These are phyloP conservation scores for Ophion costatus DNA, from an alignment of 2,888 invertebrate genomes.

Conservation along the genomic window DNA sequence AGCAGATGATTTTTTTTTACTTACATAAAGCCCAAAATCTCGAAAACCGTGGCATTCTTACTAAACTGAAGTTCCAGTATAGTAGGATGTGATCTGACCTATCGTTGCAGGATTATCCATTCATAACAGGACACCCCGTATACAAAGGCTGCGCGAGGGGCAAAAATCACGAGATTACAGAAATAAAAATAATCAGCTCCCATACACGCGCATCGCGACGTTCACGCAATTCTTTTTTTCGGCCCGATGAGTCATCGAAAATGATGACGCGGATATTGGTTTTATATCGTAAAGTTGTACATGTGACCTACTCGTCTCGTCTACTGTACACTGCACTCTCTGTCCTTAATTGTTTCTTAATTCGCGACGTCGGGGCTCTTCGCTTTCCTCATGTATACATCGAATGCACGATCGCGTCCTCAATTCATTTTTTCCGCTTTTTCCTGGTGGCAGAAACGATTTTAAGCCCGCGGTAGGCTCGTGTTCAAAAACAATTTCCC, in stretches of 20 bases:
- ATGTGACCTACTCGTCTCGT: conserved; percentile 1
- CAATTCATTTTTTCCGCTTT: background rate
- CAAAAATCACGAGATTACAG: background rate
- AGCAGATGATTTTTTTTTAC: too few species aligned
- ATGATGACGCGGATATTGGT: conserved; percentile 7
- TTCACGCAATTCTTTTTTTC: conserved; percentile 7
- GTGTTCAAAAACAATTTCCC: too few species aligned
- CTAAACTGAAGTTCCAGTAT: too few species aligned
- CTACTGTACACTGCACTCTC: conserved; percentile 9
- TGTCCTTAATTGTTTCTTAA: conserved; percentile 49
- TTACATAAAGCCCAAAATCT: too few species aligned
- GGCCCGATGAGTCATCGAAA: conserved; percentile 21
- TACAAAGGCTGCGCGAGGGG: too few species aligned
- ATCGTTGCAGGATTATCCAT: too few species aligned
- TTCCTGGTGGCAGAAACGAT: background rate
- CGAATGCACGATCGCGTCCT: background rate
- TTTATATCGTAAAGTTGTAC: conserved; percentile 18
- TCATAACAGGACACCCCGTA: too few species aligned
- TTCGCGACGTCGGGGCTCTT: conserved; percentile 31
- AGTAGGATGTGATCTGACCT: too few species aligned
- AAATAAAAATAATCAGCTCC: background rate
- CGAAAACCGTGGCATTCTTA: too few species aligned
- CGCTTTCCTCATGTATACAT: background rate
- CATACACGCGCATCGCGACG: background rate
- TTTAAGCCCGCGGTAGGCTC: background rate